Evolutionary conservation across 2,888 invertebrate species (phyloP).

Genomic region (Aquatica leii): DNA sequence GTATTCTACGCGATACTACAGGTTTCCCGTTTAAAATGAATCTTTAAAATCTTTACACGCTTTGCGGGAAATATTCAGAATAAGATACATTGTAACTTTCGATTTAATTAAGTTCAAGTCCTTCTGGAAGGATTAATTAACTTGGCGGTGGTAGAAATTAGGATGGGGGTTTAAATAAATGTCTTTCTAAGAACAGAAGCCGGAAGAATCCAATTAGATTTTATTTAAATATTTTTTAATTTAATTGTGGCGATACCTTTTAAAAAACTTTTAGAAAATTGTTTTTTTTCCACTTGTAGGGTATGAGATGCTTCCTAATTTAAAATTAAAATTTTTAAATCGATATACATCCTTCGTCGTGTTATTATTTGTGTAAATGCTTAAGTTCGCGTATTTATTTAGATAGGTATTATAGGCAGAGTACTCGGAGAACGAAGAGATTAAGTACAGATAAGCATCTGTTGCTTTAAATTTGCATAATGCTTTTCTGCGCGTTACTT

Average conservation of each 20-base stretch:
- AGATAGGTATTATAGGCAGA: not conserved
- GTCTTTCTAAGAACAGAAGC: slow-evolving; percentile 54
- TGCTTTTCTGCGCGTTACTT: slow-evolving; percentile 23
- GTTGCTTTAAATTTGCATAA: slow-evolving; percentile 36
- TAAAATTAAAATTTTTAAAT: too few species aligned
- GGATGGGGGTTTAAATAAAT: slow-evolving; percentile 52
- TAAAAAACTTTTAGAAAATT: not conserved
- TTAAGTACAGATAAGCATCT: slow-evolving; percentile 34
- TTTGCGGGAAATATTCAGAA: slow-evolving; percentile 49
- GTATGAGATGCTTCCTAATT: too few species aligned
- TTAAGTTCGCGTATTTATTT: slow-evolving; percentile 8
- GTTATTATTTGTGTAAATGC: slow-evolving; percentile 18
- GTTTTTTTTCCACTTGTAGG: not conserved
- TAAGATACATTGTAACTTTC: slow-evolving; percentile 55
- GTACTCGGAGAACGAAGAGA: slow-evolving; percentile 24
- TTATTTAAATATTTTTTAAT: slow-evolving; percentile 52
- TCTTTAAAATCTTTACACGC: slow-evolving; percentile 35
- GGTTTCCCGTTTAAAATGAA: slow-evolving; percentile 29
- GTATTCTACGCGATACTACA: slow-evolving; percentile 23
- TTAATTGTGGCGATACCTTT: slow-evolving; percentile 19
- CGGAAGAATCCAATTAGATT: slow-evolving; percentile 57
- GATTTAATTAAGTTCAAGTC: slow-evolving; percentile 57
- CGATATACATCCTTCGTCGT: not conserved
- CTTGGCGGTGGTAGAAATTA: slow-evolving; percentile 55
- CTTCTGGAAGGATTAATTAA: slow-evolving; percentile 57